Conservation (phyloP, 2,113 vertebrate species). For the Phaetusa simplex region DNA sequence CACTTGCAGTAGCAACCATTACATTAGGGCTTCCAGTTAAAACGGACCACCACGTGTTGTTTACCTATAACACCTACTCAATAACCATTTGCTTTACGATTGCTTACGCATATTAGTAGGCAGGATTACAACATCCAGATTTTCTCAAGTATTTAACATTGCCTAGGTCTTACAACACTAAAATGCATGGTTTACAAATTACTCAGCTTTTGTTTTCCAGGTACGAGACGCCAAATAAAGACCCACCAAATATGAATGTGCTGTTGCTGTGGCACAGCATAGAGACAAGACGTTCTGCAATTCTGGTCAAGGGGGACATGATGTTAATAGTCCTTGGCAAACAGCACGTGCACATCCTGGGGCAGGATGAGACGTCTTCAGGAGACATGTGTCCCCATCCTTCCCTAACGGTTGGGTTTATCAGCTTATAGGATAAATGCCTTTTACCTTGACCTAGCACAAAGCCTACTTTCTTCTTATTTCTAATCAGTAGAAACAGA, state of each 20-base stretch:
- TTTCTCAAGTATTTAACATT: neutral
- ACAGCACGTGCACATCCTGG: too few relatives aligned
- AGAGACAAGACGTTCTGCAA: neutral
- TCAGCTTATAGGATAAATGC: neutral
- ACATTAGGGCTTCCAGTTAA: neutral
- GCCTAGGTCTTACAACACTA: neutral
- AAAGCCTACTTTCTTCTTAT: neutral
- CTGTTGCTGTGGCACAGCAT: neutral
- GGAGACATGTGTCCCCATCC: rapidly evolving
- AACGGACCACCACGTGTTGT: conserved; percentile 22
- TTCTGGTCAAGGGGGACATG: neutral
- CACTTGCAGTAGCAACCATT: neutral
- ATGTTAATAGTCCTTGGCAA: neutral
- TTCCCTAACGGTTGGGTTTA: neutral
- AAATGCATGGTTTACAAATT: neutral
- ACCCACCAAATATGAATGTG: neutral
- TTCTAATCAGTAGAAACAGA: neutral
- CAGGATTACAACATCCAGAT: neutral
- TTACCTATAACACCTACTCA: conserved; percentile 3
- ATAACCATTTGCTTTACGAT: neutral
- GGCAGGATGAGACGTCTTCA: neutral
- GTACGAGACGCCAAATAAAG: rapidly evolving
- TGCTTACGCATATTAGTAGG: neutral
- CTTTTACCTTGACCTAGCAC: neutral
- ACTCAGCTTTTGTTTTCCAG: neutral